Percentiles rank a stretch among this genome's conserved stretches.
phyloP scores from a whole-genome alignment of 2,797 vertebrate genomes.

The Anguilla marmorata region DNA sequence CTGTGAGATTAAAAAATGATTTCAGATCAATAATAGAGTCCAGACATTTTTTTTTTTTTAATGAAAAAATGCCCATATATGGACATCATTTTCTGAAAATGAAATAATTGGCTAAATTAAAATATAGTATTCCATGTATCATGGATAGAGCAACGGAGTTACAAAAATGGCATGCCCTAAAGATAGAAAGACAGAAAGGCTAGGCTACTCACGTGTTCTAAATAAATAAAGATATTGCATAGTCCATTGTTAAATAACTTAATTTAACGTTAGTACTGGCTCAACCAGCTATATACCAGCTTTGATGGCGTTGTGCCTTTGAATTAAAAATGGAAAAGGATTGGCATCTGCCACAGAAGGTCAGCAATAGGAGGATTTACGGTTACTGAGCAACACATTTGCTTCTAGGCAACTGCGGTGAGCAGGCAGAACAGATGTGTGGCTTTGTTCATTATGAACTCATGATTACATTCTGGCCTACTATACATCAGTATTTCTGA shows the following conservation, averaged over 20 bases:
- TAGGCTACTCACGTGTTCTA: background rate
- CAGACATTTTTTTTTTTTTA: background rate
- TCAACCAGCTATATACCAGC: background rate
- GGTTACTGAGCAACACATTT: slow-evolving; percentile 3
- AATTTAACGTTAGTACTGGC: background rate
- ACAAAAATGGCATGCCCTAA: background rate
- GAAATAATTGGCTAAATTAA: background rate
- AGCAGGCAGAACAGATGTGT: background rate
- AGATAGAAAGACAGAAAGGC: background rate
- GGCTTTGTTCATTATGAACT: background rate
- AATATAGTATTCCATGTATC: background rate
- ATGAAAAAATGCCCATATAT: background rate
- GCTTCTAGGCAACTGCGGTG: background rate
- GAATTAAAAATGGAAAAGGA: background rate
- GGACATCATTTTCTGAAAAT: background rate
- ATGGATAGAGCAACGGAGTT: background rate
- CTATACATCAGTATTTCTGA: background rate
- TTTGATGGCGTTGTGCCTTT: background rate
- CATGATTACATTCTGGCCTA: background rate
- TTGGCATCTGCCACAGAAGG: background rate
- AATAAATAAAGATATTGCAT: background rate
- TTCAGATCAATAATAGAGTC: background rate
- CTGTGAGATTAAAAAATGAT: slow-evolving; percentile 65
- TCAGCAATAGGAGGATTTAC: background rate
- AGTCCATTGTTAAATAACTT: background rate